Evolutionary conservation across 2,113 vertebrate genomes (phyloP), one percentile per base, ranked within the genome.

Genomic region (Arizona elegans): DNA sequence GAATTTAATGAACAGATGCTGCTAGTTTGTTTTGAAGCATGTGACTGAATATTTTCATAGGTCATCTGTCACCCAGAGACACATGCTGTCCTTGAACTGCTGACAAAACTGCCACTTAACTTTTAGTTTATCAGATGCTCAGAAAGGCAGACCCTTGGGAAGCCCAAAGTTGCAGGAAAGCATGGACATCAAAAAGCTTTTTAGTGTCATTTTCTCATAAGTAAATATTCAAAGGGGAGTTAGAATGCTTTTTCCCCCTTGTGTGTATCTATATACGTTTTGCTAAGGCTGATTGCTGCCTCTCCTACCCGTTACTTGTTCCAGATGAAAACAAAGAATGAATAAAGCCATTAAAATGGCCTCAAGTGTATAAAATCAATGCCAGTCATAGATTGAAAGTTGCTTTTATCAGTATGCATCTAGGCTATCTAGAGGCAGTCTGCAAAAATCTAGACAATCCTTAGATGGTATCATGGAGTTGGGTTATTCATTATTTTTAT

Each of bases 1-100:
- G 91, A 92, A n/a, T 5, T 93, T 85, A 86, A 52, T 90, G 94
- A 96, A 96, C 50, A 95, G 59, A 88, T 92, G 89, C 55, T 94
- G 43, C 90, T 94, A n/a, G 59, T 93, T 94, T 95, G 94, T 87
- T 81, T 50, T 89, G 38, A 95, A 90, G 26, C 24, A 93, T 95
- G 95, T 94, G 92, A 91, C 94, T 62, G 89, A 62, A 92, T 94
- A 85, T 95, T 96, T 92, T 85, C 23, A 86, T 89, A 95, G 95
- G 70, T 95, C 90, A 85, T 88, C 29, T 93, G 50, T 88, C 92
- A 81, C 75, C 53, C 93, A 75, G 89, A 62, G 89, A 50, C 91
- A 94, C 65, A 90, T 91, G 50, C 50, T 95, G 93, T 58, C 90
- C 91, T 95, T 94, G 88, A 89, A 11, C 19, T 89, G 52, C 92